Base-by-base conservation (phyloP, 2,113 vertebrate genomes). In the Mustela lutreola region DNA sequence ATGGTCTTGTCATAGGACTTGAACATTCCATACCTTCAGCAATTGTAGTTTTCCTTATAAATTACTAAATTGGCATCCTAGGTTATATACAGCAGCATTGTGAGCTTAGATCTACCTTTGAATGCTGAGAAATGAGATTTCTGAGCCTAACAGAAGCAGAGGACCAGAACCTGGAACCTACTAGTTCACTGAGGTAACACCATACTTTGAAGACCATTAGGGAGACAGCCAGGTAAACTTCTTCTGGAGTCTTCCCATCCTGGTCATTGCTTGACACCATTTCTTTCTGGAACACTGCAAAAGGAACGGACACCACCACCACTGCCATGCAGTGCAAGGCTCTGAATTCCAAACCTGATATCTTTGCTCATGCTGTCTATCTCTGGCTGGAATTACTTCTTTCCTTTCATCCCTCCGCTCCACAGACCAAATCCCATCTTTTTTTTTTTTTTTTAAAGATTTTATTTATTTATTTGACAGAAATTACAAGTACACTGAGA, bases 21-120 rank as follows among this genome's bases (percentile, higher is more conserved):
- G 73, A 65, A 14, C 33, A 65, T 79, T 82, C 10, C 7, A 60
- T 85, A 88, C 16, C 85, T 95, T 90, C 24, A 33, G 36, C 67
- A 73, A 96, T 82, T 56, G 15, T 45, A 73, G 9, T 97, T 89
- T 94, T 62, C 80, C 81, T 80, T 91, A 14, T 65, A 60, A 85
- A 89, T 94, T 56, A 85, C 78, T 81, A 96, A 93, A 58, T 42
- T 79, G 76, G 14, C 28, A 14, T 58, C 18, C 58, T 71, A 65
- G 70, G 62, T 73, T 91, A 60, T 76, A 73, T 11, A 79, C 7
- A 50, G 48, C 28, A 24, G 28, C 19, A 81, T 73, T 89, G 36
- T 36, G 36, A 92, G n/a, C 39, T 65, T 65, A 50, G 58, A 42
- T 82, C 45, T 19, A 33, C 39, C 7, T 14, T 5, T 65, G 70